Evolutionary conservation across 2,797 vertebrate genomes (phyloP).

Genomic region (Cyclura pinguis): DNA sequence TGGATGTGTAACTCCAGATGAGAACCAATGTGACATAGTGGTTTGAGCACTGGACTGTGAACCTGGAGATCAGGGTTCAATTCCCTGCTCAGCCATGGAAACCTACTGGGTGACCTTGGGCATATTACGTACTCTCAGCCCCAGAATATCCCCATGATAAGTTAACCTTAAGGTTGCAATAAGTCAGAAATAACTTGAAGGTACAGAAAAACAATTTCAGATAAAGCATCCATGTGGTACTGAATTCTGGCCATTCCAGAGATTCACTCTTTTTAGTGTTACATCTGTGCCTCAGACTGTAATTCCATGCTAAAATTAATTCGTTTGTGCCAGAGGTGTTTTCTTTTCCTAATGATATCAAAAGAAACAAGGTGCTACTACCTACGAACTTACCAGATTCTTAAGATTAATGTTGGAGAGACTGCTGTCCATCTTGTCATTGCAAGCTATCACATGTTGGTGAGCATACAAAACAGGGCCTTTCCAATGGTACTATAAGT

Average conservation of each 20-base stretch:
- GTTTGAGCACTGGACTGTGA: too few relatives aligned
- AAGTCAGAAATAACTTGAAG: too few relatives aligned
- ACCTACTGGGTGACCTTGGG: too few relatives aligned
- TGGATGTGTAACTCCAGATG: not conserved
- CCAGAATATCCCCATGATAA: too few relatives aligned
- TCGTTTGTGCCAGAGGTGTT: not conserved
- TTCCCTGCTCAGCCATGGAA: too few relatives aligned
- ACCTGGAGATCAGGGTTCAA: too few relatives aligned
- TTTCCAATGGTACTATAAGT: too few relatives aligned
- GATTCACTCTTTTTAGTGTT: not conserved
- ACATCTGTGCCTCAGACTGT: not conserved
- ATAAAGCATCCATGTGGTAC: too few relatives aligned
- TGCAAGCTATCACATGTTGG: not conserved
- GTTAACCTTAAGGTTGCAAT: too few relatives aligned
- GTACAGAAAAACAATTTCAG: not conserved
- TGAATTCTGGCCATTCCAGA: too few relatives aligned
- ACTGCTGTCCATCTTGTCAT: not conserved
- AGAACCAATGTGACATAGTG: too few relatives aligned
- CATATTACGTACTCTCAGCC: too few relatives aligned
- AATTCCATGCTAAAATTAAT: not conserved
- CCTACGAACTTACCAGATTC: not conserved
- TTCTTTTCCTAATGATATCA: not conserved
- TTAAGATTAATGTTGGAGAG: not conserved
- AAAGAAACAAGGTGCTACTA: not conserved
- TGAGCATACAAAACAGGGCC: not conserved